Conservation (phyloP, 2,797 vertebrate genomes). For the Hoplostethus mediterraneus region DNA sequence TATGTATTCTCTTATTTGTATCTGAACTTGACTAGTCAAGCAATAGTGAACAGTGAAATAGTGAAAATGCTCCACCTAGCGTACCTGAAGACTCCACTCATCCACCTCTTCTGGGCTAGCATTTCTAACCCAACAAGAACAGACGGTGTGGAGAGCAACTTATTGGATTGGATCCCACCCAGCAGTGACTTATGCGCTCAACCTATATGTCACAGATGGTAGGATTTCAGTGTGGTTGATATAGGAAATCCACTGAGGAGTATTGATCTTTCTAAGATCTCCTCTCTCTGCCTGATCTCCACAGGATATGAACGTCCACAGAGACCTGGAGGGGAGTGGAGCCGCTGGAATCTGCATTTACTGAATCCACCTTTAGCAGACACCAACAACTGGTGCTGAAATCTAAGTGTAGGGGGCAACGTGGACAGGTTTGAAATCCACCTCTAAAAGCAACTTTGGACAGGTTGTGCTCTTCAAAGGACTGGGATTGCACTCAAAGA, state of each 20-base stretch:
- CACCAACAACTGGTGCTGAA: neutral
- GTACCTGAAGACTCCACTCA: slow-evolving; percentile 54
- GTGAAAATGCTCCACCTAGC: slow-evolving; percentile 43
- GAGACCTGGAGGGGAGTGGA: slow-evolving; percentile 46
- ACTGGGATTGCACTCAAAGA: too few relatives aligned
- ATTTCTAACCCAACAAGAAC: slow-evolving; percentile 63
- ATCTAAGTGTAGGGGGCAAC: too few relatives aligned
- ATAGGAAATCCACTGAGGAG: slow-evolving; percentile 81
- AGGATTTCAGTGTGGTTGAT: slow-evolving; percentile 77
- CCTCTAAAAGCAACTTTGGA: too few relatives aligned
- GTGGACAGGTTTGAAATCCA: too few relatives aligned
- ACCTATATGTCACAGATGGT: slow-evolving; percentile 83
- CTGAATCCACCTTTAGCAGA: slow-evolving; percentile 4
- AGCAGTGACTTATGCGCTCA: slow-evolving; percentile 75
- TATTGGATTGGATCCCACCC: slow-evolving; percentile 75
- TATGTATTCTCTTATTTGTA: neutral
- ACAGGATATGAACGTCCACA: slow-evolving; percentile 68
- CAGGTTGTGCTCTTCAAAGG: too few relatives aligned
- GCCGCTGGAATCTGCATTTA: slow-evolving; percentile 41
- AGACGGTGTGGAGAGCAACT: slow-evolving; percentile 68
- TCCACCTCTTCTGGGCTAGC: slow-evolving; percentile 51
- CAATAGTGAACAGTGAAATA: neutral
- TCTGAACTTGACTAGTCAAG: neutral
- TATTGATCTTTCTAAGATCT: slow-evolving; percentile 80
- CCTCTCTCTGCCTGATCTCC: slow-evolving; percentile 75